Percentiles rank a stretch among this genome's conserved stretches.
Evolutionary conservation across 2,113 vertebrate genomes (phyloP).

Genomic region (Ciconia maguari): DNA sequence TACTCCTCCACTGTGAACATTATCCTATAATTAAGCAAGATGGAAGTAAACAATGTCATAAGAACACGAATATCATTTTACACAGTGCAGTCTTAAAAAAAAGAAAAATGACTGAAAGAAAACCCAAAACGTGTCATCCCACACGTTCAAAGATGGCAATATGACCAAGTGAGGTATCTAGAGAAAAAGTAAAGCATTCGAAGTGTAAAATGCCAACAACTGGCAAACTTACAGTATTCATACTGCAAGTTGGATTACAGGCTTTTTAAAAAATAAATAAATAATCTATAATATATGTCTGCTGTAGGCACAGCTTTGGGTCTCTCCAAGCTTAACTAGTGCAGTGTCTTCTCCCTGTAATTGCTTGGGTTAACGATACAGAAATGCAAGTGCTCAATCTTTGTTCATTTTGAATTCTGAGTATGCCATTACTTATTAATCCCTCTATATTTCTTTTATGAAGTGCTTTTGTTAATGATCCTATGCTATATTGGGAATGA

Average conservation of each 20-base stretch:
- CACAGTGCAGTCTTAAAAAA: background rate
- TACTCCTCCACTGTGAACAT: conserved; percentile 16
- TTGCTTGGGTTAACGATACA: background rate
- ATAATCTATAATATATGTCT: background rate
- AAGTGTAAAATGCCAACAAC: background rate
- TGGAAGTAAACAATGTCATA: conserved; percentile 62
- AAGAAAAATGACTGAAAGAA: background rate
- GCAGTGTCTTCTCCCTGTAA: background rate
- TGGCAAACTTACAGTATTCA: background rate
- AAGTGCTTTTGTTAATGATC: conserved; percentile 14
- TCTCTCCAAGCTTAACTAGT: background rate
- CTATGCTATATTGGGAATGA: background rate
- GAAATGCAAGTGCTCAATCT: background rate
- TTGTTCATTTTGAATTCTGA: background rate
- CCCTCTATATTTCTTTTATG: conserved; percentile 3
- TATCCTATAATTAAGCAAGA: conserved; percentile 61
- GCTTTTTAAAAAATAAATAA: background rate
- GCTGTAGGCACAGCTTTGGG: background rate
- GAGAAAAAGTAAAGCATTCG: background rate
- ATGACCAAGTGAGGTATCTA: background rate
- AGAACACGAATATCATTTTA: conserved; percentile 19
- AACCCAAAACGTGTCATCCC: background rate
- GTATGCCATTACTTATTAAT: conserved; percentile 35
- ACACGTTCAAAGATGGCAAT: conserved; percentile 12
- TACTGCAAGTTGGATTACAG: background rate